Percentiles rank a stretch among this genome's conserved stretches.
phyloP scores from a whole-genome alignment of 2,797 vertebrate species.

The Enteromius radiatus region DNA sequence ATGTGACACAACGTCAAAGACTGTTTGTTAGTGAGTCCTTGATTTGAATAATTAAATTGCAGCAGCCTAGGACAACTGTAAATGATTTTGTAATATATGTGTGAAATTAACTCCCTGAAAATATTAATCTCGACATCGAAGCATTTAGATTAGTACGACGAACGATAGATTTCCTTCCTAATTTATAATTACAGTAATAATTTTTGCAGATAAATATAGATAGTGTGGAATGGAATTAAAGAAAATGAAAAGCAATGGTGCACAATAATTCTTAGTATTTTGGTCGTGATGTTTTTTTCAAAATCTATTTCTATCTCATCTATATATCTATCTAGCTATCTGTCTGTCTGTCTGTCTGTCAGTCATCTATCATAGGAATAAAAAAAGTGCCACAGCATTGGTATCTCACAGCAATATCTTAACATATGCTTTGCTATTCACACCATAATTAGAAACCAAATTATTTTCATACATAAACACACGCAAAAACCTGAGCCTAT shows the following conservation, averaged over 20 bases:
- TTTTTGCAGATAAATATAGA: not conserved
- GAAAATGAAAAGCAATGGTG: not conserved
- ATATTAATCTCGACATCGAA: no score
- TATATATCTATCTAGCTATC: not conserved
- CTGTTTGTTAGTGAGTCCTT: not conserved
- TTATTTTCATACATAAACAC: constrained; percentile 13
- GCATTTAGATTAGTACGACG: not conserved
- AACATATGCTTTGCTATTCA: constrained; percentile 24
- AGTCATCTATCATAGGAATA: not conserved
- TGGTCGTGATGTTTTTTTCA: not conserved
- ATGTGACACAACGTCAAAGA: not conserved
- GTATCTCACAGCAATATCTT: not conserved
- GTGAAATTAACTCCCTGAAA: no score
- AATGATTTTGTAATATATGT: not conserved
- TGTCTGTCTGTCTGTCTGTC: no score
- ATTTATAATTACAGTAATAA: not conserved
- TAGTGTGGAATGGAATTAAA: not conserved
- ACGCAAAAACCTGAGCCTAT: constrained; percentile 48
- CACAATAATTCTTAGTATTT: not conserved
- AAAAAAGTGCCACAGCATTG: not conserved
- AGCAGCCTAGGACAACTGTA: not conserved
- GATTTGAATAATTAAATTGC: constrained; percentile 34
- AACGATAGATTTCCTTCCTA: not conserved
- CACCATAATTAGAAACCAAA: constrained; percentile 7
- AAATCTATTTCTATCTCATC: not conserved